phyloP scores from a whole-genome alignment of 1,140 invertebrate species.

The Vanessa tameamea region DNA sequence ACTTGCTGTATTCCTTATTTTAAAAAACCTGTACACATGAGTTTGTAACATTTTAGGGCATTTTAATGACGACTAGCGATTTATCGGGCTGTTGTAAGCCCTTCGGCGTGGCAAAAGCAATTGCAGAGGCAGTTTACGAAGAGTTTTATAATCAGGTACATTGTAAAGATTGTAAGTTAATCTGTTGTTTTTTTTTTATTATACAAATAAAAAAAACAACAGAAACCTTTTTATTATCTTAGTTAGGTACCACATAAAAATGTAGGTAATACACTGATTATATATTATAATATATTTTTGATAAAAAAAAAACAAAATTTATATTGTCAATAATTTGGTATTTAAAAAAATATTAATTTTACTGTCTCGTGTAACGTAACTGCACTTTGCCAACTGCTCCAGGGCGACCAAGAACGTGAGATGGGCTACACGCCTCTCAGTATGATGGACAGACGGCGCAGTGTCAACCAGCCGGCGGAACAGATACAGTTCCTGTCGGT shows the following conservation, averaged over 20 bases:
- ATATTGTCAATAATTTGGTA: too few relatives aligned
- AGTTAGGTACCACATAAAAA: too few relatives aligned
- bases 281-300: too few relatives aligned
- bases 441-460: conserved; percentile 81
- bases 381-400: neutral
- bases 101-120: conserved; percentile 76
- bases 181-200: too few relatives aligned
- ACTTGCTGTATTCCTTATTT: neutral
- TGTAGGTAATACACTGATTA: too few relatives aligned
- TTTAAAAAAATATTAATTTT: too few relatives aligned
- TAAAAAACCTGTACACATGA: neutral
- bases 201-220: too few relatives aligned
- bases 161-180: neutral
- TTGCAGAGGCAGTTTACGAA: conserved; percentile 79
- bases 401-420: conserved; percentile 81
- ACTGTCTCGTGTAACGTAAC: neutral
- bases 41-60: conserved; percentile 53
- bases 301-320: too few relatives aligned
- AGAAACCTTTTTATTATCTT: too few relatives aligned
- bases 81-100: conserved; percentile 82
- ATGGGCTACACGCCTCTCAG: conserved; percentile 81
- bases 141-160: conserved; percentile 78
- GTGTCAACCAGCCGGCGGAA: conserved; percentile 79
- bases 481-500: conserved; percentile 82
- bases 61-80: conserved; percentile 82